Conservation (phyloP, 2,888 invertebrate genomes). For the Phorcus lineatus region DNA sequence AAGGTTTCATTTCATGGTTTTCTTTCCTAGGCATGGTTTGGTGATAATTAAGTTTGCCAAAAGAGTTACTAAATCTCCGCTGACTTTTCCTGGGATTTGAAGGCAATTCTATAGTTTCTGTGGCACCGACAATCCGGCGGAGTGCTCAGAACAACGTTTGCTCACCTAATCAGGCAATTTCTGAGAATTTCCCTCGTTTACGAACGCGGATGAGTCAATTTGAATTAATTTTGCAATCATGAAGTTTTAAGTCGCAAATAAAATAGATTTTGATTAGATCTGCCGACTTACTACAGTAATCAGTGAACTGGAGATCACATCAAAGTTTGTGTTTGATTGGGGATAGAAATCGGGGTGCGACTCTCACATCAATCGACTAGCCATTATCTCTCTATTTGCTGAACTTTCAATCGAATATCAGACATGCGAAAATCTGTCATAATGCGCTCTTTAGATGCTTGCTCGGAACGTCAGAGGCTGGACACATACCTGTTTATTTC, state of each 20-base stretch:
- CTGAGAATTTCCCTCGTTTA: constrained; percentile 12
- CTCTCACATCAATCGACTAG: background rate
- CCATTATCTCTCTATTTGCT: constrained; percentile 6
- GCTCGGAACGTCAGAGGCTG: too few species aligned
- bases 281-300: constrained; percentile 6
- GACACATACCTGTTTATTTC: too few species aligned
- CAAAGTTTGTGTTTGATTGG: constrained; percentile 23
- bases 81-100: constrained; percentile 22
- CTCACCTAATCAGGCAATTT: constrained; percentile 20
- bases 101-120: background rate
- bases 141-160: background rate
- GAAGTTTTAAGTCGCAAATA: constrained; percentile 25
- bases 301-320: background rate
- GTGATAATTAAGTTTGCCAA: constrained; percentile 33
- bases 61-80: constrained; percentile 31
- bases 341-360: background rate
- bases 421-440: background rate
- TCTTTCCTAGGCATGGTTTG: constrained; percentile 23
- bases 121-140: background rate
- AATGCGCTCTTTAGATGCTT: background rate
- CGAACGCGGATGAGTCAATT: constrained; percentile 19
- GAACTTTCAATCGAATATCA: constrained; percentile 13
- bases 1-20: constrained; percentile 29
- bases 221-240: constrained; percentile 25
- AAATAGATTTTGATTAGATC: constrained; percentile 25